phyloP scores from a whole-genome alignment of 2,888 invertebrate genomes.

The Megaustenia siamemsis region DNA sequence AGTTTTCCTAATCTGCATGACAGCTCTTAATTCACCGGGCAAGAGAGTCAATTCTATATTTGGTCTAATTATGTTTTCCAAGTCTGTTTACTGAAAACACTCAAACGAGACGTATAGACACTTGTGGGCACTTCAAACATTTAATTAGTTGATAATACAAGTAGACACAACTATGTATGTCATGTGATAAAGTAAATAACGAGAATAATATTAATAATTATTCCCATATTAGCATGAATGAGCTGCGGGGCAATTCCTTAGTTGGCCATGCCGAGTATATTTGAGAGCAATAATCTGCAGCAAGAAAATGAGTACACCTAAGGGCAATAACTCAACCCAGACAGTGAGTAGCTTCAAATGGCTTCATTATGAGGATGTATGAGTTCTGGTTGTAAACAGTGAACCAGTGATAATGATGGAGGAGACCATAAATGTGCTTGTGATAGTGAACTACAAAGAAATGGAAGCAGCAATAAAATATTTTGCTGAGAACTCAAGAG shows the following conservation, averaged over 20 bases:
- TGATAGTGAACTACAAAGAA: background rate
- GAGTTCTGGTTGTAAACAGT: background rate
- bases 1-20: no score
- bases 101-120: background rate
- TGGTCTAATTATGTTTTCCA: no score
- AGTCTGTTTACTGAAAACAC: background rate
- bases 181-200: background rate
- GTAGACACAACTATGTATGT: background rate
- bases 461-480: no score
- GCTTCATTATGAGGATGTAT: background rate
- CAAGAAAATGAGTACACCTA: no score
- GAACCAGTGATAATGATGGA: background rate
- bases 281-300: background rate
- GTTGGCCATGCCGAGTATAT: background rate
- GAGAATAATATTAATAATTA: slow-evolving; percentile 11
- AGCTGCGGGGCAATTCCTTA: background rate
- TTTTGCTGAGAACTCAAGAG: no score
- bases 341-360: background rate
- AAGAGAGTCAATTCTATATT: no score
- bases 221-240: background rate
- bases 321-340: background rate
- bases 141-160: no score
- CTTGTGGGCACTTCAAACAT: no score
- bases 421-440: background rate
- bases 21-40: no score